Conservation (phyloP, 2,888 invertebrate genomes). For the Xestobium rufovillosum region DNA sequence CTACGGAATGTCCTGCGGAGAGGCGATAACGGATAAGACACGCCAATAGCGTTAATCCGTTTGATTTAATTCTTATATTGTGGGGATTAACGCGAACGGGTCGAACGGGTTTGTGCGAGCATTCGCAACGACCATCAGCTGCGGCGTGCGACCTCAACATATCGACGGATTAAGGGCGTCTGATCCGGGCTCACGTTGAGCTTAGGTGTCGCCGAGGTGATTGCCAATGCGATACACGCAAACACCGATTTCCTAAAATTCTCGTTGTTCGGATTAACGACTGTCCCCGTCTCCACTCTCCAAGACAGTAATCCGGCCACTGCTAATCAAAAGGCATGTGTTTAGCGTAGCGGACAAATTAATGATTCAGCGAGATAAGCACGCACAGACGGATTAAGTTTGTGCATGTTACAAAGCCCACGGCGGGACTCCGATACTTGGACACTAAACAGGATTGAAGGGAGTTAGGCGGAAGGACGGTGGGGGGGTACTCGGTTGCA, state of each 20-base stretch:
- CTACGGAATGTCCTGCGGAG: constrained; percentile 34
- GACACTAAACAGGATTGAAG: constrained; percentile 32
- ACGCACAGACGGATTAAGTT: constrained; percentile 35
- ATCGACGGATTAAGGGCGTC: constrained; percentile 57
- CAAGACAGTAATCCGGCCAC: constrained; percentile 19
- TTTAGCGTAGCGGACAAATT: constrained; percentile 27
- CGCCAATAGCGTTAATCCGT: constrained; percentile 43
- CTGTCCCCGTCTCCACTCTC: constrained; percentile 11
- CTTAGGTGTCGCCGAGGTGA: constrained; percentile 37
- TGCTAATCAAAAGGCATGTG: constrained; percentile 13
- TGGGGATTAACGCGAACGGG: constrained; percentile 38
- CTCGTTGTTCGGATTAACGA: constrained; percentile 22
- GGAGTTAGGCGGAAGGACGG: constrained; percentile 35
- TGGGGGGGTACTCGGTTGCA: constrained; percentile 31
- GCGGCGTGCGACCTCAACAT: constrained; percentile 57
- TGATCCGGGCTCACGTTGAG: constrained; percentile 35
- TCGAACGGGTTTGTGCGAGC: constrained; percentile 36
- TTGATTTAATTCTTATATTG: constrained; percentile 43
- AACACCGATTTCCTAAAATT: too few species aligned
- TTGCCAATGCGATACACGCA: constrained; percentile 15
- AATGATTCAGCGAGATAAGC: constrained; percentile 37
- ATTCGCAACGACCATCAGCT: constrained; percentile 29
- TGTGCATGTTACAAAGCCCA: constrained; percentile 34
- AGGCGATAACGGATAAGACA: constrained; percentile 44
- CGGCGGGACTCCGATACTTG: constrained; percentile 16